Evolutionary conservation across 2,113 vertebrate species (phyloP).

Genomic region (Mesoclemmys tuberculata): DNA sequence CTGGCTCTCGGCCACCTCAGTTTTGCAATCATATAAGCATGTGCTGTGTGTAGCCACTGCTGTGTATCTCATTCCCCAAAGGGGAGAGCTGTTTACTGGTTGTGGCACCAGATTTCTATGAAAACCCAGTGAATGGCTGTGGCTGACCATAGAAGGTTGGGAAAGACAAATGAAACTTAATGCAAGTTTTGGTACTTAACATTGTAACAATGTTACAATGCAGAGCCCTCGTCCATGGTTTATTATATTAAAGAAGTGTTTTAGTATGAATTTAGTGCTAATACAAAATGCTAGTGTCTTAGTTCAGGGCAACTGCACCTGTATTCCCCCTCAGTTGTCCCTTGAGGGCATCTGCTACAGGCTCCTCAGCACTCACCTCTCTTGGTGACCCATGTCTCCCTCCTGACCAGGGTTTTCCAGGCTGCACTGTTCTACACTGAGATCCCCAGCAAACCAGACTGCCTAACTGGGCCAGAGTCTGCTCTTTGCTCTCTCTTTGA

Average conservation of each 20-base stretch:
- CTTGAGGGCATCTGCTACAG: neutral
- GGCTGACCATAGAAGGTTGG: neutral
- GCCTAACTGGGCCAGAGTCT: too few relatives aligned
- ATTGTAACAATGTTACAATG: neutral
- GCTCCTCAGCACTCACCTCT: too few relatives aligned
- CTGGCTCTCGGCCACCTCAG: conserved; percentile 63
- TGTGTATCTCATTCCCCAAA: conserved; percentile 14
- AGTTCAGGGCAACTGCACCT: neutral
- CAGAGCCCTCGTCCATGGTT: neutral
- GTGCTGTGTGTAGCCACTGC: conserved; percentile 66
- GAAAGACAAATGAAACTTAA: neutral
- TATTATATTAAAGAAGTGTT: accelerated
- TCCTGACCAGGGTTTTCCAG: too few relatives aligned
- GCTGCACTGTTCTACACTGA: too few relatives aligned
- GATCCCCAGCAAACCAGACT: too few relatives aligned
- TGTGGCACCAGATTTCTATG: neutral
- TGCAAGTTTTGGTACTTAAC: neutral
- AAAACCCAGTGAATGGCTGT: neutral
- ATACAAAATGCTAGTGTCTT: neutral
- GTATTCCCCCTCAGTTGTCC: neutral
- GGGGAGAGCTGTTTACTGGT: conserved; percentile 9
- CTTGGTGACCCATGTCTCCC: too few relatives aligned
- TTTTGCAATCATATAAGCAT: conserved; percentile 64
- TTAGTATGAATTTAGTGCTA: neutral
- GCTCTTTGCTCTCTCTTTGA: too few relatives aligned